Base-by-base conservation (phyloP, 2,888 invertebrate genomes). In the Hypercompe scribonia region DNA sequence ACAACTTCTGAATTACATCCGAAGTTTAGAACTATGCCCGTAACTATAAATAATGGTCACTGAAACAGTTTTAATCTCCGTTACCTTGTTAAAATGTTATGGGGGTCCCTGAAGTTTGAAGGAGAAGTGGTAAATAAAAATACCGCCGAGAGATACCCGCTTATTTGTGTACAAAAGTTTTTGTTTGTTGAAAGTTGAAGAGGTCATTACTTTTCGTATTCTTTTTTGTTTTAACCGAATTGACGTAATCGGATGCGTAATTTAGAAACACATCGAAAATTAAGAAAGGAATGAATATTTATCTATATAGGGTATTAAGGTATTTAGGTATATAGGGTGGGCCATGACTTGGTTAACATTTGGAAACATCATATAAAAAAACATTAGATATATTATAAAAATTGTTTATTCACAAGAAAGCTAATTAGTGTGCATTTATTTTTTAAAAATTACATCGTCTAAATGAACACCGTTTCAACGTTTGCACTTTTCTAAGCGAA, bases 31-130 rank as follows among this genome's bases (percentile, higher is more conserved):
- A 81, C 71, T 81, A 72, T 34, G 28, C 36, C 67, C 46, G 79
- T 81, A 77, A 81, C 77, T 67, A 72, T 81, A 77, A 77, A 77
- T 83, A 71, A 76, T 77, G 69, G 54, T 58, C 28, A 13, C 66
- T 70, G 76, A 64, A 46, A 68, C 72, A 8, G 58, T 70, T 76
- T 76, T 68, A 66, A 42, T 74, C 15, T 21, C 28, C 33, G 15
- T 31, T 64, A 64, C 46, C 72, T 80, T n/a, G 46, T 34, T 50
- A 42, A 58, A 63, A 74, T 36, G 15, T 72, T 69, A 69, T 65
- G 63, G 65, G 36, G 54, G 33, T 63, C 24, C 34, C 21, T 34
- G 63, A 71, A 78, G 61, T 81, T 78, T 13, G 3, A 46, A 11
- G 39, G 31, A 66, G 65, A 36, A 24, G 21, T 15, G 15, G 33